Conservation (phyloP, 2,113 vertebrate genomes). For the Eublepharis macularius region DNA sequence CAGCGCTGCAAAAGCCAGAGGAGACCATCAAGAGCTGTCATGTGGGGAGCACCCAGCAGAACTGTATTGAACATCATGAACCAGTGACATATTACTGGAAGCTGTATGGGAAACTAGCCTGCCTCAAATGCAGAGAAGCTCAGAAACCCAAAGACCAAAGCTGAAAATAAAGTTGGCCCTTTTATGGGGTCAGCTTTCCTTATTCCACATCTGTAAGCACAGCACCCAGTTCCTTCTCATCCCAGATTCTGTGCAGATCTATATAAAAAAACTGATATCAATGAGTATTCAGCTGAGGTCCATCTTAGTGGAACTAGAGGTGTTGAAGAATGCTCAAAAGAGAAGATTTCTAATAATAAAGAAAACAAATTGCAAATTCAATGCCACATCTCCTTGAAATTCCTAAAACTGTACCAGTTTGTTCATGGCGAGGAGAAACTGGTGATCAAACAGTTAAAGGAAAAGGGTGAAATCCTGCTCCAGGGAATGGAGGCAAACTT, state of each 20-base stretch:
- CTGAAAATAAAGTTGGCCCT: too few relatives aligned
- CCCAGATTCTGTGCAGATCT: conserved; percentile 57
- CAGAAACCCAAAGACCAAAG: conserved; percentile 47
- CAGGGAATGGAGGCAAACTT: conserved; percentile 56
- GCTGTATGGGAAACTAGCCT: conserved; percentile 54
- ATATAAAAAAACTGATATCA: conserved; percentile 42
- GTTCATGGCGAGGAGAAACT: conserved; percentile 56
- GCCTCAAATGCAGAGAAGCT: conserved; percentile 66
- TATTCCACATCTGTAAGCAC: too few relatives aligned
- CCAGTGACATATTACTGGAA: conserved; percentile 66
- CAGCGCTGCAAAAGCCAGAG: conserved; percentile 56
- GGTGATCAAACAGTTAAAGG: conserved; percentile 43
- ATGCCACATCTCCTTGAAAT: conserved; percentile 50
- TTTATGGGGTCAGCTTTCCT: too few relatives aligned
- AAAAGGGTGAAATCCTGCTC: conserved; percentile 46
- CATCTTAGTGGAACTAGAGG: conserved; percentile 44
- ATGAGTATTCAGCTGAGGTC: conserved; percentile 14
- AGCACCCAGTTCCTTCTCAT: conserved; percentile 63
- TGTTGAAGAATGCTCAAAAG: conserved; percentile 16
- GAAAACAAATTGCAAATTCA: conserved; percentile 61
- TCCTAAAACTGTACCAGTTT: conserved; percentile 63
- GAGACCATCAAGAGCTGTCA: conserved; percentile 58
- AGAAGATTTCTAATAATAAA: conserved; percentile 44
- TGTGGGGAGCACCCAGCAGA: conserved; percentile 44
- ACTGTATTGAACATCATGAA: conserved; percentile 64